Base-by-base conservation (phyloP, 1,140 invertebrate species). In the Drosophila seguyi region DNA sequence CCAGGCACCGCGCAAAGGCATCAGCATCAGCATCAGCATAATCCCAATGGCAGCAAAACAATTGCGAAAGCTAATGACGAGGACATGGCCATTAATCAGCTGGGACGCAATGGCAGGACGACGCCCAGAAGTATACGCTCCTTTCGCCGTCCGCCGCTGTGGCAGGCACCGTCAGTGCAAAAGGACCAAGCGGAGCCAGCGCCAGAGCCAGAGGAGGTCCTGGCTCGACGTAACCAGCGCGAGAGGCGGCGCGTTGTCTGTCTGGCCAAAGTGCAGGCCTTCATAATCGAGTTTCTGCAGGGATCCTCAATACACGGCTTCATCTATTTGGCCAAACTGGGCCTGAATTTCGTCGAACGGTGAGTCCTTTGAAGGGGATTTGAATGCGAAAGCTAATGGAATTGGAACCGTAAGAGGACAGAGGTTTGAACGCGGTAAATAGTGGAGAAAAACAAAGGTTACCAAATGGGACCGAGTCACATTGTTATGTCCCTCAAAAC, bases 271-370 rank as follows among this genome's bases (percentile, higher is more conserved):
- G 68, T 67, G 31, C 78, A 87, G 18, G 72, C 77, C 39, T 92
- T 92, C 66, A 84, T 91, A 65, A 90, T 92, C 53, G 90, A 92
- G 58, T 92, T 92, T 69, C 67, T 92, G 57, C 77, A 91, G 41
- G 82, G 78, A 44, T 91, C 91, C 34, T 92, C 91, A 53, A 91
- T 92, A 65, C 92, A 92, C 69, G 92, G 92, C 13, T 91, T 92
- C 59, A 79, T 90, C 50, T 92, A 92, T 83, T 80, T 92, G 82
- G 90, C 91, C 57, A 92, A 92, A 66, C 65, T 80, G 18, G 92
- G 92, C 14, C 69, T 92, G 34, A 92, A 75, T 62, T 78, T 92
- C 20, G 41, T 90, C 10, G 92, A 92, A 66, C 75, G 92, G 92
- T 92, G 72, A 87, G 85, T 90, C 48, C 31, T 38, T 34, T 18